Conservation (phyloP, 2,797 vertebrate species). For the Astyanax mexicanus region DNA sequence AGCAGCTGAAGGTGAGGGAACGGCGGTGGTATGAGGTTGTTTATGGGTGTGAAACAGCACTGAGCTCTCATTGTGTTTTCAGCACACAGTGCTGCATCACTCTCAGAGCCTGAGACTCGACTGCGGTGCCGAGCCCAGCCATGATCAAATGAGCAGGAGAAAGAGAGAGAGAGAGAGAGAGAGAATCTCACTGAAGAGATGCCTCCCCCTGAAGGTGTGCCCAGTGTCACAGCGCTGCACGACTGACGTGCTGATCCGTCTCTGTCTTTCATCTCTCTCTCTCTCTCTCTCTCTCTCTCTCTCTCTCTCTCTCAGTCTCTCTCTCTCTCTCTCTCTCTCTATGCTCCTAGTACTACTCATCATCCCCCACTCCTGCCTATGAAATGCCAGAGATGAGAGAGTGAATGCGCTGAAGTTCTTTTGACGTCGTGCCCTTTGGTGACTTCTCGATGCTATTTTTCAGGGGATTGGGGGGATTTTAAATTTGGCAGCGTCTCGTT, state of each 20-base stretch:
- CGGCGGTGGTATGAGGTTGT: neutral
- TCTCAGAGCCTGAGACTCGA: conserved; percentile 52
- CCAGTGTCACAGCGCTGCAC: conserved; percentile 58
- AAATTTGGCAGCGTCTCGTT: neutral
- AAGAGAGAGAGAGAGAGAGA: conserved; percentile 13
- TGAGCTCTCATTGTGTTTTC: conserved; percentile 38
- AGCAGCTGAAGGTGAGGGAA: neutral
- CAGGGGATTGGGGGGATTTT: conserved; percentile 19
- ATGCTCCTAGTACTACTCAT: conserved; percentile 31
- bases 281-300: conserved; percentile 33
- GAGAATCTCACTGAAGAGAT: conserved; percentile 51
- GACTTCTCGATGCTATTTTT: conserved; percentile 33
- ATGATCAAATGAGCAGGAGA: conserved; percentile 73
- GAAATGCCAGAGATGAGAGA: conserved; percentile 51
- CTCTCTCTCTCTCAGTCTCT: conserved; percentile 18
- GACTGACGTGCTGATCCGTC: conserved; percentile 53
- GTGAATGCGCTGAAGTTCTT: conserved; percentile 32
- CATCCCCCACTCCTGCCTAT: conserved; percentile 59
- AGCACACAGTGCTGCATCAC: conserved; percentile 35
- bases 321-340: neutral
- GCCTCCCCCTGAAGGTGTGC: conserved; percentile 59
- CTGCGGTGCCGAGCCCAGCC: conserved; percentile 64
- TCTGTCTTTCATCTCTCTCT: conserved; percentile 66
- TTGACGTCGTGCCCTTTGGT: conserved; percentile 47
- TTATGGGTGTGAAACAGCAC: neutral